phyloP scores from a whole-genome alignment of 1,140 invertebrate species.

The Branchinecta lynchi region DNA sequence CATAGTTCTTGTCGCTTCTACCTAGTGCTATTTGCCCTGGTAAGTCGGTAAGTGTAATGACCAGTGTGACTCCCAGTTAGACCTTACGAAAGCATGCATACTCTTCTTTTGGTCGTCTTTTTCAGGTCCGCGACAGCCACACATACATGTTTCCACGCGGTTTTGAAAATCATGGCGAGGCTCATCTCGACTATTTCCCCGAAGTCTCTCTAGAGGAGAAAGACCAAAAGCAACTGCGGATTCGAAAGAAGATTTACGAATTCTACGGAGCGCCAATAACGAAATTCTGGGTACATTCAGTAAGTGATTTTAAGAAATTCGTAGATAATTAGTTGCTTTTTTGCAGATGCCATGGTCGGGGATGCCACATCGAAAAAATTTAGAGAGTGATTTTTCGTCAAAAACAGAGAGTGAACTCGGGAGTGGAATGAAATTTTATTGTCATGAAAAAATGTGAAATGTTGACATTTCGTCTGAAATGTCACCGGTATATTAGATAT shows the following conservation, averaged over 20 bases:
- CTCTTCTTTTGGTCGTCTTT: not conserved
- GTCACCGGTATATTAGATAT: too few relatives aligned
- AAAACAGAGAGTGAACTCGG: too few relatives aligned
- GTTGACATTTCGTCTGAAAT: too few relatives aligned
- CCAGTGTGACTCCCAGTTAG: not conserved
- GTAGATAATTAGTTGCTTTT: too few relatives aligned
- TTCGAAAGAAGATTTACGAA: constrained; percentile 84
- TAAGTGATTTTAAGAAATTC: constrained; percentile 33
- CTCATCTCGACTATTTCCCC: not conserved
- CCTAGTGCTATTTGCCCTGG: too few relatives aligned
- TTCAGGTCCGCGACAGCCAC: not conserved
- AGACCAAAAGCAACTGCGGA: constrained; percentile 35
- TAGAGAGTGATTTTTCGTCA: too few relatives aligned
- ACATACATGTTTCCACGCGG: constrained; percentile 12
- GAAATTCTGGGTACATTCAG: constrained; percentile 90
- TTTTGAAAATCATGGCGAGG: not conserved
- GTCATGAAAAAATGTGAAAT: too few relatives aligned
- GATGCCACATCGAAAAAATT: too few relatives aligned
- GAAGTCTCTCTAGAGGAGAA: not conserved
- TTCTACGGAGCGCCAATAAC: constrained; percentile 96
- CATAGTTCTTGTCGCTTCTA: too few relatives aligned
- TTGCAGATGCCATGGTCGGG: too few relatives aligned
- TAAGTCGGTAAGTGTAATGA: not conserved
- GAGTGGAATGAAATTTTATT: too few relatives aligned
- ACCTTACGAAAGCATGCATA: not conserved